Base-by-base conservation (phyloP, 2,888 invertebrate species). In the Melieria picta region DNA sequence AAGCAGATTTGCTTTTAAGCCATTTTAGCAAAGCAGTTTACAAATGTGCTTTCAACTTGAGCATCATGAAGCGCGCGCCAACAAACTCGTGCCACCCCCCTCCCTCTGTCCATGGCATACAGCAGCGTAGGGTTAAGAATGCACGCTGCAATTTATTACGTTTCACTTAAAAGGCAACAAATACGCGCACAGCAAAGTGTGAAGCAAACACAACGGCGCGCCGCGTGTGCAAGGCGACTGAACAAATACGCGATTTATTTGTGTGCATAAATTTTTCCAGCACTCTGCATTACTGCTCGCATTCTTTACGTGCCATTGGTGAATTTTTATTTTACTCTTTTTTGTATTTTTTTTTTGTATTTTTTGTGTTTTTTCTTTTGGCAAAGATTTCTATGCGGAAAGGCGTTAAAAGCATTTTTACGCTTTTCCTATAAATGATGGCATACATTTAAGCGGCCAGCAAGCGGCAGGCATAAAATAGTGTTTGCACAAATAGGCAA, bases 1-100 rank as follows among this genome's bases (percentile, higher is more conserved):
- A 68, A 68, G 11, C 69, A 69, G 69, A 63, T 69, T 69, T 63
- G 65, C 70, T 65, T 64, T 60, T 70, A 70, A 70, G 58, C 58
- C 60, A 70, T 70, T 70, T 70, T 50, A 65, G 58, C 43, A 57
- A 65, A 70, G 47, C 57, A 64, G 56, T 64, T 70, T 70, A 65
- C 65, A 65, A 70, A 70, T 70, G 65, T 60, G 65, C 52, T 70
- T 65, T 71, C 57, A 71, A 48, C 71, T 45, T 61, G 65, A 71
- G 56, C 61, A 50, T 48, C 66, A 66, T 30, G 30, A 2, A 30
- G 30, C 30, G 30, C 30, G 30, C 30, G 30, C 30, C 30, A 30
- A 30, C 2, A 16, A 16, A 16, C 16, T 16, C 16, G 16, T 16
- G 16, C 16, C 16, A 1, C 16, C 16, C 16, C 16, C 16, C 16